Evolutionary conservation across 2,797 vertebrate genomes (phyloP).

Genomic region (Sciaenops ocellatus): DNA sequence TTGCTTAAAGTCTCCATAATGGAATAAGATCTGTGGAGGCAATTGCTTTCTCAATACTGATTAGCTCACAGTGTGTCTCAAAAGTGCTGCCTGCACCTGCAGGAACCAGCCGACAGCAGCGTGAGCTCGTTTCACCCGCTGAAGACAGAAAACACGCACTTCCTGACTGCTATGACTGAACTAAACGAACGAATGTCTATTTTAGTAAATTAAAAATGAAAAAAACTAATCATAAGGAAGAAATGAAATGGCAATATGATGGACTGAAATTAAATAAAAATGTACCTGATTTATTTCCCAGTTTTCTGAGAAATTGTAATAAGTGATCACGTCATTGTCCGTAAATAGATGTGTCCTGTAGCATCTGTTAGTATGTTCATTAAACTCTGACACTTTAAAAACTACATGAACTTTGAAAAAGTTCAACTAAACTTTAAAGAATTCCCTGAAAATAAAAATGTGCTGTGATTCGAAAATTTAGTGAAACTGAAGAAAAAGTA

Average conservation of each 20-base stretch:
- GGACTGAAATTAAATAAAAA: not conserved
- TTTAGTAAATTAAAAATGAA: not conserved
- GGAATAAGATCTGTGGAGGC: constrained; percentile 45
- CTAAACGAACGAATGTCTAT: not conserved
- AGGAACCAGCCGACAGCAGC: not conserved
- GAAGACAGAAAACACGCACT: not conserved
- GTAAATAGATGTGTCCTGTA: not conserved
- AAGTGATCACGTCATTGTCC: not conserved
- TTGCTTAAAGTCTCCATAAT: constrained; percentile 57
- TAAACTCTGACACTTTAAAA: not conserved
- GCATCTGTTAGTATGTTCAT: not conserved
- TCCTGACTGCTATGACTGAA: not conserved
- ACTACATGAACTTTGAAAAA: not conserved
- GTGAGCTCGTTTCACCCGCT: not conserved
- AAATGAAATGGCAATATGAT: not conserved
- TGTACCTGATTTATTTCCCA: not conserved
- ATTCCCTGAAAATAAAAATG: not conserved
- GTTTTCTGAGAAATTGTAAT: constrained; percentile 1
- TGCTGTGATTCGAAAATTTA: not conserved
- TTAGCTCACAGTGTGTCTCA: constrained; percentile 34
- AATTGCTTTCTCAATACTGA: constrained; percentile 62
- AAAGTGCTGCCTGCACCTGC: constrained; percentile 10
- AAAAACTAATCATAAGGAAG: not conserved
- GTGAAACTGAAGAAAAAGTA: not conserved
- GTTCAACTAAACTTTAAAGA: not conserved